Conservation (phyloP, 2,797 vertebrate genomes). For the Astyanax mexicanus region DNA sequence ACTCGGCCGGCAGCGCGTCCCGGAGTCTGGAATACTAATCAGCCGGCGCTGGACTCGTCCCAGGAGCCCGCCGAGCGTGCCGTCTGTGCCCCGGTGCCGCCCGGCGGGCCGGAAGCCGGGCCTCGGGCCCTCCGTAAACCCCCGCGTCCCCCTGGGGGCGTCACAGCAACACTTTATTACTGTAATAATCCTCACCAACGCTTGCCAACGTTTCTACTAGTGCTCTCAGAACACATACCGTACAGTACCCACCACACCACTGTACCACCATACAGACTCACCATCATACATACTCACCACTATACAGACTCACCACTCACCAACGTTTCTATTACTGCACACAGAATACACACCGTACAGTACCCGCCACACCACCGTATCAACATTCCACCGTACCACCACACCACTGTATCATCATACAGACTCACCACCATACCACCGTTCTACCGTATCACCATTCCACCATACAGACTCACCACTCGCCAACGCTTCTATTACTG, state of each 20-base stretch:
- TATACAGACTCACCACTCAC: too few species aligned
- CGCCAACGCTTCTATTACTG: slow-evolving; percentile 31
- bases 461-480: too few species aligned
- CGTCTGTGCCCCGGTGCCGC: slow-evolving; percentile 66
- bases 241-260: slow-evolving; percentile 37
- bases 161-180: slow-evolving; percentile 55
- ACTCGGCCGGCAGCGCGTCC: slow-evolving; percentile 64
- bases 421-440: too few species aligned
- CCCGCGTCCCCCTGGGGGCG: neutral
- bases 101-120: slow-evolving; percentile 50
- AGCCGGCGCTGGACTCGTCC: slow-evolving; percentile 67
- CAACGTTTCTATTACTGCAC: too few species aligned
- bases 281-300: too few species aligned
- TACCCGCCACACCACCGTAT: too few species aligned
- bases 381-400: too few species aligned
- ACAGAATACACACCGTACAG: too few species aligned
- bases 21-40: slow-evolving; percentile 73
- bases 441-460: too few species aligned
- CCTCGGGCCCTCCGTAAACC: slow-evolving; percentile 37
- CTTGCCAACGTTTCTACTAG: slow-evolving; percentile 38
- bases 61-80: slow-evolving; percentile 67
- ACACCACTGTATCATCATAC: too few species aligned
- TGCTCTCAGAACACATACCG: neutral
- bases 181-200: slow-evolving; percentile 56
- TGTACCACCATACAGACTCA: slow-evolving; percentile 24